A percentile compares a stretch with the other conserved stretches of the same genome.
Conservation (phyloP, 2,797 vertebrate genomes). For the Pristis pectinata region DNA sequence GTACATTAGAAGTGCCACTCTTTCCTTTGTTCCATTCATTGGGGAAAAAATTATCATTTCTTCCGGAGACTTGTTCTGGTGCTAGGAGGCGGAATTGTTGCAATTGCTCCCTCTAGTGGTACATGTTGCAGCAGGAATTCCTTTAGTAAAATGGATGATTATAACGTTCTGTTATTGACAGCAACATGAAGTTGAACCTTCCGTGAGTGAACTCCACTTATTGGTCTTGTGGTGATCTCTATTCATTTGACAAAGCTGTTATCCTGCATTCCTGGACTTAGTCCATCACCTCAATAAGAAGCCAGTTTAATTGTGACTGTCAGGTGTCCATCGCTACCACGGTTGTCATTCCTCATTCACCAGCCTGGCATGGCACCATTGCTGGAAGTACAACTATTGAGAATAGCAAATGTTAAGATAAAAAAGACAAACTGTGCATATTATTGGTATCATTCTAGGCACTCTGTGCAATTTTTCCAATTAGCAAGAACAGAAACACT, state of each 20-base stretch:
- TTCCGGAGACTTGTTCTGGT: no score
- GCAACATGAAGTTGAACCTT: neutral
- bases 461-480: neutral
- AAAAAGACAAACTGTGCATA: no score
- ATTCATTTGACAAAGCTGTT: neutral
- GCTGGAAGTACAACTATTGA: neutral
- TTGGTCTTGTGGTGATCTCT: neutral
- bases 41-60: no score
- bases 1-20: no score
- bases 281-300: neutral
- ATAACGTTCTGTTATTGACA: neutral
- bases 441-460: neutral
- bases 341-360: neutral
- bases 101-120: slow-evolving; percentile 10
- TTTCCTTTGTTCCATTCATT: no score
- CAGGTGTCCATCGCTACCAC: neutral
- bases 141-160: no score
- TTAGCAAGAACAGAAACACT: neutral
- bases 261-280: neutral
- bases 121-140: neutral
- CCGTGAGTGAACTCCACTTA: neutral
- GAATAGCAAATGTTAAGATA: neutral
- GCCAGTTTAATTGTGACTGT: neutral
- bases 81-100: neutral
- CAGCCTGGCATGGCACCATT: neutral